Base-by-base conservation (phyloP, 2,888 invertebrate species). In the Idaea aversata region DNA sequence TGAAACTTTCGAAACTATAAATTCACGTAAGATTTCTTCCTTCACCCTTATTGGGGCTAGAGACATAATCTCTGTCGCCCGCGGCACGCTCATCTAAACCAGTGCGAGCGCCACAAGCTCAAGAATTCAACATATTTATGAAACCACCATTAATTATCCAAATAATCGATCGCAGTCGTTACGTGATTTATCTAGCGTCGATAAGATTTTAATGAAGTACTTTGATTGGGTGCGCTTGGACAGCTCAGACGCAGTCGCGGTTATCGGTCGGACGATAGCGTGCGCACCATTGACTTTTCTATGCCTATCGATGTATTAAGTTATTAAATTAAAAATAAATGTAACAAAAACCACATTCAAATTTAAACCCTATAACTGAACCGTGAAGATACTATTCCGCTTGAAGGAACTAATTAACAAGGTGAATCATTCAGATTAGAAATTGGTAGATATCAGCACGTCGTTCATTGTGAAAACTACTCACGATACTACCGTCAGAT, bases 121-220 rank as follows among this genome's bases (percentile, higher is more conserved):
- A 88, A 86, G 86, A 89, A 88, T 90, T 77, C 82, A 82, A 89
- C 86, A 88, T 86, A 89, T 89, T 88, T 88, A 84, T 86, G 84
- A 88, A 89, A 87, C 83, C 79, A 84, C 85, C 86, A 91, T 92
- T 91, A 91, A 91, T 91, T 93, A 91, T 91, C 88, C 81, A 87
- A 92, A 92, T 93, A 93, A 93, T 91, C 91, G 91, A 93, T 92
- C 84, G 90, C 81, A 88, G 88, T 87, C 90, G 91, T 91, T 89
- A 87, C 82, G 91, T 93, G 92, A 93, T 93, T 93, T 93, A 93
- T 93, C 92, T 92, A 88, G 87, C 84, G 86, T 84, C 89, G 93
- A 93, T 93, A 93, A 93, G 90, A 90, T 91, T 92, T 93, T 93
- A 93, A 93, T 93, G 92, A 93, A 92, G 93, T 91, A 91, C 92